Evolutionary conservation across 2,113 vertebrate genomes (phyloP), one percentile per base, ranked within the genome.

Genomic region (Cepphus grylle): DNA sequence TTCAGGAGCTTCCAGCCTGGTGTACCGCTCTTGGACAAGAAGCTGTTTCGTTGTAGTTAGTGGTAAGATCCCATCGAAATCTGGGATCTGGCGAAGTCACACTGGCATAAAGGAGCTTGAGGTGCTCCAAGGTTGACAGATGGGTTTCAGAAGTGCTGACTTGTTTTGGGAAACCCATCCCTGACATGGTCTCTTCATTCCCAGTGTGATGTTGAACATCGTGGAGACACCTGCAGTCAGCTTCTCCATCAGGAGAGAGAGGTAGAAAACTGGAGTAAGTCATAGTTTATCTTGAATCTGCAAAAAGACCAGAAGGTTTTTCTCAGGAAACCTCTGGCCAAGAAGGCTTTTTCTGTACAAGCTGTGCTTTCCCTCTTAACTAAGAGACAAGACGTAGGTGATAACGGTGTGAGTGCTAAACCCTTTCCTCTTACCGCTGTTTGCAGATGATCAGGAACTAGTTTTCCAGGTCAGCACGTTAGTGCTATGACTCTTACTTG

Each of bases 181-280:
- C 21, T 8, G 1, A 1, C 15, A 1, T 0, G 1, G 8, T 67
- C 65, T 76, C 43, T 32, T 30, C 30, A 47, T 42, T 78, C 52
- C 16, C 56, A n/a, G 52, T 36, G 1, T 5, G 38, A 12, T 21
- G 22, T 1, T 71, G 38, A 45, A 19, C 18, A 4, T 63, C 6
- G 2, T 2, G 25, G n/a, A 20, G 25, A 50, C 36, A 30, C 10
- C 38, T n/a, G 30, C 50, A 70, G 14, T 30, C 61, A 82, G 81
- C 42, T 9, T 61, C 49, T 30, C 50, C 34, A 5, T 25, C 26
- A 21, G 85, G 32, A 30, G 29, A 42, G 2, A 22, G 32, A 27
- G 20, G 19, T 40, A 40, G 14, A 17, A 50, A 16, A 25, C 19
- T 13, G 30, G 22, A 42, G 47, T 55, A 25, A 38, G 13, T 17